Evolutionary conservation across 2,113 vertebrate species (phyloP).

Genomic region (Aspidoscelis tigris): DNA sequence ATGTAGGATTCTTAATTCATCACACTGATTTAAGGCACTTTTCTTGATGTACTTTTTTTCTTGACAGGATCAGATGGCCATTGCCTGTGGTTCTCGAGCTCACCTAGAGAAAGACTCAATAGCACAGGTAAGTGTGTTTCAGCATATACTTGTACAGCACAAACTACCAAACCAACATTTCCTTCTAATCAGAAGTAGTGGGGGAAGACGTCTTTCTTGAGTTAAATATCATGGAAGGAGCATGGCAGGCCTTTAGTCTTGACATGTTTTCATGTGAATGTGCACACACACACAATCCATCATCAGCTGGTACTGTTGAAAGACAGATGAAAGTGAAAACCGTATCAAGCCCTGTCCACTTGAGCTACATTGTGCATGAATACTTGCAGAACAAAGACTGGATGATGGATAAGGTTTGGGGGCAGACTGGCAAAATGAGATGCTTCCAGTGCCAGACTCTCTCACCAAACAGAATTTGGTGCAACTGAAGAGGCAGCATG

Average conservation of each 20-base stretch:
- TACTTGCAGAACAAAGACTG: too few species aligned
- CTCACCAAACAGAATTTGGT: too few species aligned
- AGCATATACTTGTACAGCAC: not conserved
- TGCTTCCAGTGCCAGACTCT: too few species aligned
- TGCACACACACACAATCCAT: not conserved
- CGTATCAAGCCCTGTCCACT: too few species aligned
- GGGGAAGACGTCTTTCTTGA: not conserved
- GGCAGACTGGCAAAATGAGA: too few species aligned
- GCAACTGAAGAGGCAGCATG: too few species aligned
- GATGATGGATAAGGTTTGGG: too few species aligned
- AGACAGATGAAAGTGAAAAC: too few species aligned
- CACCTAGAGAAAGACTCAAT: slow-evolving; percentile 92
- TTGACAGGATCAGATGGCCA: slow-evolving; percentile 88
- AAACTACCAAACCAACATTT: not conserved
- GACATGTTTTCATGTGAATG: not conserved
- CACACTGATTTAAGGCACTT: not conserved
- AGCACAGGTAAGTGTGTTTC: slow-evolving; percentile 82
- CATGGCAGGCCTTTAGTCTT: too few species aligned
- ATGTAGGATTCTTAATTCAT: not conserved
- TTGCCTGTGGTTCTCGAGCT: slow-evolving; percentile 97
- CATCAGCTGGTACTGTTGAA: too few species aligned
- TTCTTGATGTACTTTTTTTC: slow-evolving; percentile 32
- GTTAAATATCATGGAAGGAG: not conserved
- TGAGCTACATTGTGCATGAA: too few species aligned
- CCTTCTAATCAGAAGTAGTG: not conserved